Conservation (phyloP, 2,797 vertebrate species). For the Telmatherina bonti region DNA sequence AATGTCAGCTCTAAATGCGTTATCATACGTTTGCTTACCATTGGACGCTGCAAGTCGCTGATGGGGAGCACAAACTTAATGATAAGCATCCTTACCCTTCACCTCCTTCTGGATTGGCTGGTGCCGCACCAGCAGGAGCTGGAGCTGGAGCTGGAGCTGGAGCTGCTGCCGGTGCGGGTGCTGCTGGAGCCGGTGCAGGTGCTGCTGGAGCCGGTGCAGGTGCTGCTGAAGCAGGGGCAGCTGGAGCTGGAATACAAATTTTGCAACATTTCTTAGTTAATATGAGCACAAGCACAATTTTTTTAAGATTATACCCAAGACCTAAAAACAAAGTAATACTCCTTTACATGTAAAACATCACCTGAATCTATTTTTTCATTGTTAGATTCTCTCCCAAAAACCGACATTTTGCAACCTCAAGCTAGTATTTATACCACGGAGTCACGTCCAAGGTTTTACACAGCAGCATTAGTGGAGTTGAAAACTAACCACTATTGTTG, state of each 20-base stretch:
- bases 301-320: background rate
- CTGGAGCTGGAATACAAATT: background rate
- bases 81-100: slow-evolving; percentile 62
- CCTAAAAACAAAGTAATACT: background rate
- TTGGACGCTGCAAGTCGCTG: background rate
- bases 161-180: slow-evolving; percentile 10
- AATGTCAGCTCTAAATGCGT: too few relatives aligned
- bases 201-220: background rate
- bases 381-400: too few relatives aligned
- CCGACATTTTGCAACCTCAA: too few relatives aligned
- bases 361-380: too few relatives aligned
- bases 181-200: background rate
- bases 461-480: too few relatives aligned
- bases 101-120: slow-evolving; percentile 55
- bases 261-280: background rate
- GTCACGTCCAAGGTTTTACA: too few relatives aligned
- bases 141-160: background rate
- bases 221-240: background rate
- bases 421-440: too few relatives aligned
- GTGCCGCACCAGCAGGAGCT: background rate
- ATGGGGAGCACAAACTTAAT: background rate
- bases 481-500: too few relatives aligned
- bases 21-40: background rate
- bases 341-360: background rate
- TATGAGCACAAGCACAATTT: too few relatives aligned